Evolutionary conservation across 2,113 vertebrate species (phyloP), one percentile per base, ranked within the genome.

Genomic region (Eretmochelys imbricata): DNA sequence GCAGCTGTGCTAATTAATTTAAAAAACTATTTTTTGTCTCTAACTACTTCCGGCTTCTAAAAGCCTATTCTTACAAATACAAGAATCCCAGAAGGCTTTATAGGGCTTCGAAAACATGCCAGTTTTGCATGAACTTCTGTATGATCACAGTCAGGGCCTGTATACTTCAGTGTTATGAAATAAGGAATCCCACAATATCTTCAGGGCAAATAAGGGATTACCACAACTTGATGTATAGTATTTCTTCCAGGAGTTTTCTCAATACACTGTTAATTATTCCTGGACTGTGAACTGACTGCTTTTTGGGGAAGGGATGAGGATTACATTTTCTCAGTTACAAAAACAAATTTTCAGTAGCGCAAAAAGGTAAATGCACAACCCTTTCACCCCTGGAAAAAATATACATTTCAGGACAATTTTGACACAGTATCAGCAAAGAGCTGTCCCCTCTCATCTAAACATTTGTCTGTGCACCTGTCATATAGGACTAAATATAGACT

Each of bases 401-500:
- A 75, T 29, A 87, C 17, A 4, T 24, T 93, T 92, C 82, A 72
- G 54, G 75, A 78, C 29, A 84, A 50, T 69, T 88, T 89, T 89
- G 85, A 91, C 90, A 88, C 6, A 10, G 1, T 78, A 81, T 76
- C 25, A 89, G 85, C 13, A 84, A 88, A 91, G 90, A 84, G 31
- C 14, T 62, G n/a, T 87, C 62, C 55, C 55, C 81, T 90, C 94
- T 91, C 48, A 91, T 50, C 31, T 80, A 86, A 91, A 84, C 75
- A 85, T 88, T 89, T 96, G 75, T 27, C 87, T 97, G 89, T 59
- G 35, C 49, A 96, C 78, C 87, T 95, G 72, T 92, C 81, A 55
- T 65, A 48, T 27, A 82, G 27, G 5, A 84, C 50, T 96, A 96
- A 96, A 93, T 89, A 31, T 35, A 87, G 22, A 24, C 72, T 93